Conservation (phyloP, 2,797 vertebrate genomes). For the Clarias fuscus region DNA sequence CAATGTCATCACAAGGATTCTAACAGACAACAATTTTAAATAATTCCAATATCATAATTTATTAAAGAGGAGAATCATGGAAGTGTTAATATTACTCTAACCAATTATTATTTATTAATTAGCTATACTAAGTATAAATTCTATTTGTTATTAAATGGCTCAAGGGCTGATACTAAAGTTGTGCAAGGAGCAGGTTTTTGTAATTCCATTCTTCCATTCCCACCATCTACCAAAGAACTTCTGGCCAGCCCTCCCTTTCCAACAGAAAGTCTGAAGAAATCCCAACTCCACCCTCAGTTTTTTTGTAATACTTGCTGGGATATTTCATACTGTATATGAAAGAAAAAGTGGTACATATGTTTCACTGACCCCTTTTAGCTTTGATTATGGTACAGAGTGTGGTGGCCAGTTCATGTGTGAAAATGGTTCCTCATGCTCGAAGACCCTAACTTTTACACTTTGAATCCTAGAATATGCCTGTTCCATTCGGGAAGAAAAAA, state of each 20-base stretch:
- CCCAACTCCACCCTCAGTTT: background rate
- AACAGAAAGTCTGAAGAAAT: background rate
- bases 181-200: background rate
- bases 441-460: too few relatives aligned
- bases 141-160: background rate
- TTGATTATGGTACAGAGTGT: too few relatives aligned
- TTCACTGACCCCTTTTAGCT: too few relatives aligned
- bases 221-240: background rate
- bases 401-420: too few relatives aligned
- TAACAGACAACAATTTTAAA: background rate
- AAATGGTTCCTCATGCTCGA: too few relatives aligned
- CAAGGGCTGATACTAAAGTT: background rate
- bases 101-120: too few relatives aligned
- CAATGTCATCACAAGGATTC: background rate
- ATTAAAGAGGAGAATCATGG: background rate
- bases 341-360: background rate
- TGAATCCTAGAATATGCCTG: too few relatives aligned
- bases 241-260: background rate
- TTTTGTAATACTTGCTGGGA: background rate
- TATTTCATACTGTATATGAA: too few relatives aligned
- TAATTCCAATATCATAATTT: background rate
- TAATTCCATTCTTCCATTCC: background rate
- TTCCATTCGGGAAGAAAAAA: too few relatives aligned
- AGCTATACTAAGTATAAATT: background rate
- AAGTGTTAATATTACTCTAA: background rate